phyloP scores from a whole-genome alignment of 2,888 invertebrate species.

The Cotesia congregata region DNA sequence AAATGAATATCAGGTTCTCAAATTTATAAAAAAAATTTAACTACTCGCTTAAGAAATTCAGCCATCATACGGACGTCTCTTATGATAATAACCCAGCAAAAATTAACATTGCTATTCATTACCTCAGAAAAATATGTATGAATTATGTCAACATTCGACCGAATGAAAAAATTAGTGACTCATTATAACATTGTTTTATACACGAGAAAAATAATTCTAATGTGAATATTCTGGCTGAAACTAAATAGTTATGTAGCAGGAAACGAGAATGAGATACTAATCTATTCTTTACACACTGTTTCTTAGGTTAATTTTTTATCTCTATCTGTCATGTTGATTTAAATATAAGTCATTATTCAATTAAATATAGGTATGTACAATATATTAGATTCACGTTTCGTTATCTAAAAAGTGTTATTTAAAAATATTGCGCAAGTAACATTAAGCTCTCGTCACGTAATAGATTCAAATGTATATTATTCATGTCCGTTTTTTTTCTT shows the following conservation, averaged over 20 bases:
- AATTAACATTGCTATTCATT: no score
- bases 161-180: neutral
- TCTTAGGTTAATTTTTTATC: slow-evolving; percentile 1
- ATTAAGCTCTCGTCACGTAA: slow-evolving; percentile 33
- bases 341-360: slow-evolving; percentile 10
- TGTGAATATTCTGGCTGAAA: slow-evolving; percentile 14
- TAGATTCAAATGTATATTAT: slow-evolving; percentile 8
- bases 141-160: no score
- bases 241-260: slow-evolving; percentile 22
- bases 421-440: slow-evolving; percentile 34
- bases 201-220: slow-evolving; percentile 9
- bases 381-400: neutral
- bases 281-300: slow-evolving; percentile 9
- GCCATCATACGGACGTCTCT: no score
- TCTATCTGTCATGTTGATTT: neutral
- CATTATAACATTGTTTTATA: neutral
- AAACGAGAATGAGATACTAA: slow-evolving; percentile 26
- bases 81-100: no score
- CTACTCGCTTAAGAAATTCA: no score
- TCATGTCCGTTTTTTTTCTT: neutral
- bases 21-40: no score
- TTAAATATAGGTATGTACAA: neutral
- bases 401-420: slow-evolving; percentile 10
- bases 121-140: no score
- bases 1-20: no score